A percentile compares a stretch with the other conserved stretches of the same genome.
Conservation (phyloP, 2,797 vertebrate species). For the Distichodus sexfasciatus region DNA sequence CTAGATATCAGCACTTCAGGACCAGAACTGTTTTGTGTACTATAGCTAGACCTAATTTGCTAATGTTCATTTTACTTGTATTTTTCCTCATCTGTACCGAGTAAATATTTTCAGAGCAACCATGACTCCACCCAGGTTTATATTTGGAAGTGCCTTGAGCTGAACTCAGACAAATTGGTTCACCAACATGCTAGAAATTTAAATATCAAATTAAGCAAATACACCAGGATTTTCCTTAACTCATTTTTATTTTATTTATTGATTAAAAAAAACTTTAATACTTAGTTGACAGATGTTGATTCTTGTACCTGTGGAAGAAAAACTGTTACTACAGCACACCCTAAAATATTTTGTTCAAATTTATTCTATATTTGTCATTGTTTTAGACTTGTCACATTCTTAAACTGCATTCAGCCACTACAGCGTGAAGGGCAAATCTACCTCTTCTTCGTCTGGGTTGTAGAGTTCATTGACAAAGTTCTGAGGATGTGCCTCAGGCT, state of each 20-base stretch:
- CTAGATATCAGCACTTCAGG: too few relatives aligned
- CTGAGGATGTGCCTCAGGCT: slow-evolving; percentile 28
- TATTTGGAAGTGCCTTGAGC: too few relatives aligned
- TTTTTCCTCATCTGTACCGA: background rate
- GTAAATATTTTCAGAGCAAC: background rate
- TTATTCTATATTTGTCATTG: too few relatives aligned
- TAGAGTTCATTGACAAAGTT: slow-evolving; percentile 54
- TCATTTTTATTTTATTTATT: slow-evolving; percentile 23
- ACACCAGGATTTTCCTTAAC: background rate
- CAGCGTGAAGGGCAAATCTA: background rate
- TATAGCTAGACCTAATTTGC: too few relatives aligned
- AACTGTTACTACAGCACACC: too few relatives aligned
- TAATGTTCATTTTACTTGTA: background rate
- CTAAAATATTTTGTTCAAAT: too few relatives aligned
- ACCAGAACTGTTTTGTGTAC: too few relatives aligned
- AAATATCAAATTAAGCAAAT: background rate
- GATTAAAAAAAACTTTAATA: background rate
- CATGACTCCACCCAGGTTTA: background rate
- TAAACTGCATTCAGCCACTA: background rate
- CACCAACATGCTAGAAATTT: background rate
- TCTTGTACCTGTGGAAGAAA: slow-evolving; percentile 16
- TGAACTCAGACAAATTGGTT: too few relatives aligned
- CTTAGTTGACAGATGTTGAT: background rate
- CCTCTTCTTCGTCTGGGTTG: slow-evolving; percentile 44
- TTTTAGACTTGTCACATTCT: too few relatives aligned